phyloP scores from a whole-genome alignment of 1,140 invertebrate species.

The Protaetia brevitarsis region DNA sequence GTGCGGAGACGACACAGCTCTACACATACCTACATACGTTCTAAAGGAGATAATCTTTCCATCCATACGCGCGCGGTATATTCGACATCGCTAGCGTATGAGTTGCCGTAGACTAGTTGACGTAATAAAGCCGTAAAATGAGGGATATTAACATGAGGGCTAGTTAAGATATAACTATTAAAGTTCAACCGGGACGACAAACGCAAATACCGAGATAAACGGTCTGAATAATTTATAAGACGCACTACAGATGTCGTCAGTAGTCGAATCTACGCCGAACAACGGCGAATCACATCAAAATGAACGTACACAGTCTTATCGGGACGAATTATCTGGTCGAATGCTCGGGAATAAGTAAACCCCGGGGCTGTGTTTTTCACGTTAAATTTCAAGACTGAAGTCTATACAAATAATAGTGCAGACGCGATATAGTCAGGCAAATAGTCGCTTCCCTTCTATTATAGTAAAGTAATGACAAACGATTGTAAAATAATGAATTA shows the following conservation, averaged over 20 bases:
- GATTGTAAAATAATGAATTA: not conserved
- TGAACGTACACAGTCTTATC: not conserved
- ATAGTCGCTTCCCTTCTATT: not conserved
- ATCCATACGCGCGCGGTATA: too few relatives aligned
- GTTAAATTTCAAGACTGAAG: not conserved
- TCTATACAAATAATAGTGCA: not conserved
- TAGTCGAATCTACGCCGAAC: not conserved
- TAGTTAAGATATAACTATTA: constrained; percentile 17
- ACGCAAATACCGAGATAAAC: constrained; percentile 15
- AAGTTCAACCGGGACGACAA: constrained; percentile 4
- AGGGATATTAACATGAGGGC: constrained; percentile 15
- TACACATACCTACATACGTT: too few relatives aligned
- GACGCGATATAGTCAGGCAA: not conserved
- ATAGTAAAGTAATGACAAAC: not conserved
- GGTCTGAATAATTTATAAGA: constrained; percentile 13
- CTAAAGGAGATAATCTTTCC: too few relatives aligned
- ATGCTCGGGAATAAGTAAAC: not conserved
- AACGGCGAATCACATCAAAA: constrained; percentile 4
- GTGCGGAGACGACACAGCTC: not conserved
- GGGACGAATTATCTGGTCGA: not conserved
- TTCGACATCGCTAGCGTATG: not conserved
- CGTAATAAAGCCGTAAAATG: constrained; percentile 17
- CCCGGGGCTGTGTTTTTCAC: not conserved
- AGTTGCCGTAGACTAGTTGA: constrained; percentile 6
- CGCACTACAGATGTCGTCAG: not conserved